Base-by-base conservation (phyloP, 2,113 vertebrate genomes). In the Vidua chalybeata region DNA sequence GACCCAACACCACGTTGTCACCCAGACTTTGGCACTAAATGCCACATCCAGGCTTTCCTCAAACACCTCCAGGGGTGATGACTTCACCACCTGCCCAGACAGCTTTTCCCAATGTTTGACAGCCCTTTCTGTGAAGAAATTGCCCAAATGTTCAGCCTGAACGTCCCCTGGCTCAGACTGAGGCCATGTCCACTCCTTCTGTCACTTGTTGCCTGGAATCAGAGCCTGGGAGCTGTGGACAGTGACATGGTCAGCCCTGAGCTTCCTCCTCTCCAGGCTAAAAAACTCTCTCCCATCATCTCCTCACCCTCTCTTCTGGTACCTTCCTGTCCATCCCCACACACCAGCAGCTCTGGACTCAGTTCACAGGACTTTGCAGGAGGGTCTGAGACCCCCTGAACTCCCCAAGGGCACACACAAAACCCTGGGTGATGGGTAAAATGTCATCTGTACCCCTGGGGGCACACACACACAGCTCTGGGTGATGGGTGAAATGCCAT, bases 71-170 rank as follows among this genome's bases (percentile, higher is more conserved):
- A 16, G 67, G 58, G 43, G 15, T 45, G 51, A 4, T 19, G 52
- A 9, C 31, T 23, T 8, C 43, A 6, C n/a, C 67, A 33, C 31
- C 58, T 80, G 51, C 26, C 43, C 68, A 41, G 58, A 51, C 76
- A 58, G 58, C 49, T 30, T 41, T 21, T 56, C 10, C 49, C 26
- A 15, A 0, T 4, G 67, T 48, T 13, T 51, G 51, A 13, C 31
- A 51, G 51, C 10, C 22, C 27, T 35, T 58, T 26, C 67, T 80
- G 67, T 4, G 35, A 9, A 31, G 35, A 58, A 73, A 45, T 58
- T 7, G 10, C 41, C 35, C 1, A 0, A 13, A 51, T 9, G 22
- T 15, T 27, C 67, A 37, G 3, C 31, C 31, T 37, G 49, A 26
- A 2, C 15, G n/a, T 30, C 15, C 28, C 19, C 39, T 62, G 48